These are phyloP conservation scores for Melanaphis sacchari DNA, from an alignment of 1,140 invertebrate genomes.

Conservation along the genomic window DNA sequence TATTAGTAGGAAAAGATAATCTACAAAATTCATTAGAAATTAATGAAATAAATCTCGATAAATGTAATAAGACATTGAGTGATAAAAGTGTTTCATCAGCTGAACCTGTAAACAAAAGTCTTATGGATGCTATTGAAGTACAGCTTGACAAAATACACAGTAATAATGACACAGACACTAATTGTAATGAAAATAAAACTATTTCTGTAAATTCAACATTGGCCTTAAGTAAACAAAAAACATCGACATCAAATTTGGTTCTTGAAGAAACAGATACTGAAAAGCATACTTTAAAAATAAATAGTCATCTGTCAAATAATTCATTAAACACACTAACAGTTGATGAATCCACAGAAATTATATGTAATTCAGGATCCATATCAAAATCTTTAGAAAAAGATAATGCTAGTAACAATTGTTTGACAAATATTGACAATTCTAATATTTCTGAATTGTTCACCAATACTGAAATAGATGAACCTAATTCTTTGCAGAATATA, in stretches of 20 bases:
- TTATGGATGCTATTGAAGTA: background rate
- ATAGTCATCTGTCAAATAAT: background rate
- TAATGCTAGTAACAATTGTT: background rate
- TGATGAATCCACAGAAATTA: background rate
- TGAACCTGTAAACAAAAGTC: background rate
- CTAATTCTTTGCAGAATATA: background rate
- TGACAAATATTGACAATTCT: background rate
- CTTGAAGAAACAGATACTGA: background rate
- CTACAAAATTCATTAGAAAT: background rate
- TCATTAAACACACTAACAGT: background rate
- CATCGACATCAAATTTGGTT: background rate
- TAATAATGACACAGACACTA: background rate
- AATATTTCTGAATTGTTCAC: background rate
- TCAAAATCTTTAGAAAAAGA: background rate
- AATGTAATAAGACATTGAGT: background rate
- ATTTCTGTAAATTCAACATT: background rate
- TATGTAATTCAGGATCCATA: background rate
- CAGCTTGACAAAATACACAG: background rate
- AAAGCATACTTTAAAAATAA: background rate
- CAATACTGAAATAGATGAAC: background rate
- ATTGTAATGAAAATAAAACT: background rate
- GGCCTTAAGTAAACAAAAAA: background rate
- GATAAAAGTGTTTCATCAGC: background rate
- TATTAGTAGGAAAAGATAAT: background rate
- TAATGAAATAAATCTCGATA: background rate